phyloP scores from a whole-genome alignment of 2,113 vertebrate species.

The Heterotilapia buettikoferi region DNA sequence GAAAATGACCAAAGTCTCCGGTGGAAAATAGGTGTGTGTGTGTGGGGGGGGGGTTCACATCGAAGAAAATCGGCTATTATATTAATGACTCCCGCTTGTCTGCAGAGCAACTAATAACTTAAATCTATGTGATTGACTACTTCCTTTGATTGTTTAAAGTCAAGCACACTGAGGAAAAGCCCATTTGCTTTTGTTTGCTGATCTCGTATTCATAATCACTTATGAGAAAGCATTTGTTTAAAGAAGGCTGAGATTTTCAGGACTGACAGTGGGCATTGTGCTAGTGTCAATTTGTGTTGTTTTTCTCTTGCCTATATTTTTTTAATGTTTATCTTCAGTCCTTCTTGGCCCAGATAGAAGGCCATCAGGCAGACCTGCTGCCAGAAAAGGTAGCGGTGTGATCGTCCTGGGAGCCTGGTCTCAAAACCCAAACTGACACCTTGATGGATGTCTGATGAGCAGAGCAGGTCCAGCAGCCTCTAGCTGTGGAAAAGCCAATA shows the following conservation, averaged over 20 bases:
- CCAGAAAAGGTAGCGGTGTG: constrained; percentile 37
- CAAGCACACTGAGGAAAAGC: not conserved
- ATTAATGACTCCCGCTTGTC: constrained; percentile 30
- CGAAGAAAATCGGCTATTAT: constrained; percentile 25
- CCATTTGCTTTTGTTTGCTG: not conserved
- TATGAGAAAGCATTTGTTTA: not conserved
- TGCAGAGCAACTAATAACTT: constrained; percentile 21
- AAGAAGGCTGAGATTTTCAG: not conserved
- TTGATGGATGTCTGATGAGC: constrained; percentile 69
- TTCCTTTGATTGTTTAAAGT: constrained; percentile 16
- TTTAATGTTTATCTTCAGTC: constrained; percentile 26
- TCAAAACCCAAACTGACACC: constrained; percentile 67
- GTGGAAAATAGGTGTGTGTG: constrained; percentile 30
- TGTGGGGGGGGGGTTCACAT: not conserved
- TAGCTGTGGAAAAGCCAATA: constrained; percentile 59
- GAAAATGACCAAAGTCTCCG: constrained; percentile 51
- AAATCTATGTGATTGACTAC: constrained; percentile 20
- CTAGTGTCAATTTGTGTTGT: not conserved
- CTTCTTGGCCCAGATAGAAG: constrained; percentile 33
- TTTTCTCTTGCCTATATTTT: not conserved
- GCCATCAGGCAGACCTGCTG: constrained; percentile 46
- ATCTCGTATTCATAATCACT: not conserved
- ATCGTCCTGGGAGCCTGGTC: constrained; percentile 53
- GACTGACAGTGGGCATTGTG: not conserved
- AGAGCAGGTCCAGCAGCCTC: constrained; percentile 54